Evolutionary conservation across 1,140 invertebrate species (phyloP), one percentile per base, ranked within the genome.

Genomic region (Drosophila pectinifera): DNA sequence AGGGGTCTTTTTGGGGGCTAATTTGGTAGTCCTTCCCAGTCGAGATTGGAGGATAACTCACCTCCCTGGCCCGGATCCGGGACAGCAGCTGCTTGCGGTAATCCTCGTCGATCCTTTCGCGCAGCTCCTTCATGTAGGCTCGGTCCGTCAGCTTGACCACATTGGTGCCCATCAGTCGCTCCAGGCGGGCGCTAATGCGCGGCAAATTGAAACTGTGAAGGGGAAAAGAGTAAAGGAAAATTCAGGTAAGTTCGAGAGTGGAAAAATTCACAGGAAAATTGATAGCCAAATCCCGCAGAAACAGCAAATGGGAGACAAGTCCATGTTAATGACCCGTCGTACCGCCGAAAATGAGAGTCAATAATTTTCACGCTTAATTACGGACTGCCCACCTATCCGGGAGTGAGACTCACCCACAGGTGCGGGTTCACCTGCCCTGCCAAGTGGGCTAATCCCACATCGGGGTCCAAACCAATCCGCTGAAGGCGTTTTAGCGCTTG

Each of bases 101-200:
- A 65, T 94, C 94, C 75, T 95, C 93, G 51, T 93, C 89, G 34
- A 95, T 94, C 38, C 93, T 93, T 22, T 92, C 78, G 59, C 94
- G 93, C 5, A 95, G 86, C 61, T 93, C 93, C 64, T 93, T 92
- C 95, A 95, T 95, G 88, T 94, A 95, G 61, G 93, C 93, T 38
- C 94, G 91, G 81, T 95, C 95, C 10, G 94, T 95, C 43, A 95
- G 83, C 63, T 94, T 93, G 3, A 95, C 94, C 41, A 94, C 92
- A 90, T 94, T 95, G 57, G 93, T 94, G 51, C 94, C 94, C 94
- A 95, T 95, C 16, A 95, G 90, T 76, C 93, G 93, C 88, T 95
- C 94, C 62, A 95, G 77, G 31, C 92, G 92, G 14, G 93, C 93
- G 72, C 93, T 92, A 24, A 95, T 94, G 65, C 92, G 92, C 28